These are phyloP conservation scores for Drosophila sulfurigaster DNA, from an alignment of 1,140 invertebrate species.

Conservation along the genomic window DNA sequence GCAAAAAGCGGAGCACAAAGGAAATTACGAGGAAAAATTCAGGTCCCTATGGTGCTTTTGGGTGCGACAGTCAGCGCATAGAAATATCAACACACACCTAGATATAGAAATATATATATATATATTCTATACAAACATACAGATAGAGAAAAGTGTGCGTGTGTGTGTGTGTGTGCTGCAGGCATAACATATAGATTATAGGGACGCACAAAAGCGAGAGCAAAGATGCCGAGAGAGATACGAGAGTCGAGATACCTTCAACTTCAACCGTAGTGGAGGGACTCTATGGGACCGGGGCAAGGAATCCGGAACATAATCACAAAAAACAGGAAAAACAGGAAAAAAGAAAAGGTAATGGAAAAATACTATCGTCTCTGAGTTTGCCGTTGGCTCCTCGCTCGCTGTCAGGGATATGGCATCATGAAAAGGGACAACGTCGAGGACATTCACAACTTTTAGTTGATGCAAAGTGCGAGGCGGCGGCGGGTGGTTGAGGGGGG, in stretches of 20 bases:
- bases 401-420: constrained; percentile 30
- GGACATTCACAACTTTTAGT: constrained; percentile 42
- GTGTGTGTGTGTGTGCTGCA: constrained; percentile 33
- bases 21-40: constrained; percentile 81
- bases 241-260: constrained; percentile 52
- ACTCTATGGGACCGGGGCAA: constrained; percentile 31
- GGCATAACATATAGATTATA: constrained; percentile 77
- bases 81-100: constrained; percentile 25
- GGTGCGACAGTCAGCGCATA: constrained; percentile 68
- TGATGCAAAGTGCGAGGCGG: constrained; percentile 5
- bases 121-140: constrained; percentile 12
- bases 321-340: constrained; percentile 8
- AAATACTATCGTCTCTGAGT: constrained; percentile 66
- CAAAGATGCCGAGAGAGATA: constrained; percentile 62
- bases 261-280: neutral
- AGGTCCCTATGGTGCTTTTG: constrained; percentile 80
- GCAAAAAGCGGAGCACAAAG: constrained; percentile 59
- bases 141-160: neutral
- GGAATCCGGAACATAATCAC: constrained; percentile 61
- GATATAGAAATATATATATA: constrained; percentile 30
- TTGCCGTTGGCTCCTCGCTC: neutral
- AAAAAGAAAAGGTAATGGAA: constrained; percentile 68
- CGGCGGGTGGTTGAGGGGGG: neutral
- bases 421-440: constrained; percentile 40
- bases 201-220: constrained; percentile 57